Conservation (phyloP, 2,888 invertebrate genomes). For the Rhagonycha fulva region DNA sequence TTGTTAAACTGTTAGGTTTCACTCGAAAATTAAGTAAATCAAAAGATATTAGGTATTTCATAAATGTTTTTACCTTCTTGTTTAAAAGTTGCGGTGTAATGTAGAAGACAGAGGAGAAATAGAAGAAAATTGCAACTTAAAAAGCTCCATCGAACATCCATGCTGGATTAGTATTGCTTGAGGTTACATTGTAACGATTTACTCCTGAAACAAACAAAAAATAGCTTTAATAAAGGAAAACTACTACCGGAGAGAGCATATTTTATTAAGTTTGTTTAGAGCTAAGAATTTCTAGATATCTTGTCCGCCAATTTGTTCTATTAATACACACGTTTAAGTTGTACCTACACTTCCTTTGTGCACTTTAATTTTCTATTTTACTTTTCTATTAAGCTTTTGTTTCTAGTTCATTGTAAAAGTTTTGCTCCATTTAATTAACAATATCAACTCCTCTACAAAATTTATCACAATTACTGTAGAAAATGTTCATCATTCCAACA, state of each 20-base stretch:
- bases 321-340: conserved; percentile 25
- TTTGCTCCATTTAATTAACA: conserved; percentile 7
- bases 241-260: conserved; percentile 26
- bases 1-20: conserved; percentile 19
- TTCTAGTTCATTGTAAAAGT: conserved; percentile 1
- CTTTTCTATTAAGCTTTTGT: conserved; percentile 15
- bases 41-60: not conserved
- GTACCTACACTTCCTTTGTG: conserved; percentile 11
- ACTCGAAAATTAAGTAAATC: conserved; percentile 8
- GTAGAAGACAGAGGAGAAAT: conserved; percentile 47
- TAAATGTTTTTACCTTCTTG: conserved; percentile 46
- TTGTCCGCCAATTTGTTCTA: conserved; percentile 25
- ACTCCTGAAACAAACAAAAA: conserved; percentile 48
- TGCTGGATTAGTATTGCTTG: conserved; percentile 46
- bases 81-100: conserved; percentile 50
- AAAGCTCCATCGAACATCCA: conserved; percentile 54
- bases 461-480: not conserved
- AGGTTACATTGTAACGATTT: conserved; percentile 50
- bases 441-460: conserved; percentile 1
- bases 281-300: conserved; percentile 27
- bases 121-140: conserved; percentile 47
- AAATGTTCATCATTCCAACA: not conserved
- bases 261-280: conserved; percentile 28
- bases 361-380: conserved; percentile 19
- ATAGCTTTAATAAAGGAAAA: conserved; percentile 29